Percentiles rank a stretch among this genome's conserved stretches.
phyloP scores from a whole-genome alignment of 2,113 vertebrate genomes.

The Ceyx margarethae region DNA sequence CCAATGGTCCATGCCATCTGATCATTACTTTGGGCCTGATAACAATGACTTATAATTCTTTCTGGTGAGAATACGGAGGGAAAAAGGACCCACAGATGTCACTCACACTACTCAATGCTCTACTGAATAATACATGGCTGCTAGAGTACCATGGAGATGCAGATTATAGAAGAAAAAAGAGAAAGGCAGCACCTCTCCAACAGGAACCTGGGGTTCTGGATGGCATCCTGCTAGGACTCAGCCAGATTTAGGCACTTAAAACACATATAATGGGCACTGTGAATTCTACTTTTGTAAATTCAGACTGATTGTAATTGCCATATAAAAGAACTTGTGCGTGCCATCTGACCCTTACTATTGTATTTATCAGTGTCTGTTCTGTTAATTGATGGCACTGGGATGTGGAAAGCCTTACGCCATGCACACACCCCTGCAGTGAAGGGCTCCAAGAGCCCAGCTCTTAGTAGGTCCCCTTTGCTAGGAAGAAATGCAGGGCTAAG shows the following conservation, averaged over 20 bases:
- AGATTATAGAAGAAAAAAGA: slow-evolving; percentile 4
- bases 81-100: background rate
- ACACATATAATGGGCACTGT: background rate
- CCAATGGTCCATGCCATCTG: background rate
- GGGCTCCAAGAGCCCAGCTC: background rate
- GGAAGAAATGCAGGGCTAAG: slow-evolving; percentile 19
- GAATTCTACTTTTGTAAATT: slow-evolving; percentile 13
- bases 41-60: slow-evolving; percentile 24
- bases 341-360: background rate
- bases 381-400: background rate
- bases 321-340: background rate
- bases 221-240: slow-evolving; percentile 3
- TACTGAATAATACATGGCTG: slow-evolving; percentile 25
- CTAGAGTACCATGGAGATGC: background rate
- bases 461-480: background rate
- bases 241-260: slow-evolving; percentile 12
- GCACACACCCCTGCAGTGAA: background rate
- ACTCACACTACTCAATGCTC: background rate
- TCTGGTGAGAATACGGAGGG: background rate
- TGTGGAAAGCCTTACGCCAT: background rate
- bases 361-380: background rate
- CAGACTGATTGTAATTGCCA: slow-evolving; percentile 7
- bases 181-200: background rate
- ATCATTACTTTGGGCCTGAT: background rate
- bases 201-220: background rate